Percentiles rank a stretch among this genome's conserved stretches.
These are phyloP conservation scores for Anguilla anguilla DNA, from an alignment of 2,797 vertebrate genomes.

Conservation along the genomic window DNA sequence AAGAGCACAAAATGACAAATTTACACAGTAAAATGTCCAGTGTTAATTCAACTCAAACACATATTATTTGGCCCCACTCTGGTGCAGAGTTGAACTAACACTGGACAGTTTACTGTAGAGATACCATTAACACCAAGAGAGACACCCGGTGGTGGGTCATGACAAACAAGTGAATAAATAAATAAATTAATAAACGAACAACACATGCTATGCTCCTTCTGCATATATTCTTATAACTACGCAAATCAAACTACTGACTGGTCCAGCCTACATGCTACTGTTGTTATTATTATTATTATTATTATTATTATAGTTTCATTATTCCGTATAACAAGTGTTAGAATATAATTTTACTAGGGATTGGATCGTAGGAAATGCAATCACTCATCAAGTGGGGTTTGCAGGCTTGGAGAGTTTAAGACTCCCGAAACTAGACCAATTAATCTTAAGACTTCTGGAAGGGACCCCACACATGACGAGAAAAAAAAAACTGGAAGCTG, in stretches of 20 bases:
- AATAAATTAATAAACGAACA: background rate
- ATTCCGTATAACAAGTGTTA: background rate
- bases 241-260: background rate
- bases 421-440: background rate
- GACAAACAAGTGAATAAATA: background rate
- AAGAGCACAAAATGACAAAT: background rate
- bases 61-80: too few relatives aligned
- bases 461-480: background rate
- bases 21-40: background rate
- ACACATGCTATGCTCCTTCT: background rate
- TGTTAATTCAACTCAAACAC: background rate
- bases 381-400: background rate
- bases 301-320: too few relatives aligned
- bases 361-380: background rate
- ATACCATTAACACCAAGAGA: background rate
- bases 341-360: background rate
- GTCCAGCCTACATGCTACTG: background rate
- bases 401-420: background rate
- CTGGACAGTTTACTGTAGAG: too few relatives aligned
- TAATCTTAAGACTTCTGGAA: background rate
- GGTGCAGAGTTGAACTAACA: too few relatives aligned
- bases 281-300: background rate
- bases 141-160: background rate
- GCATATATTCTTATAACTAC: background rate
- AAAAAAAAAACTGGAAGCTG: background rate